Evolutionary conservation across 2,888 invertebrate species (phyloP).

Genomic region (Acrobasis consociella): DNA sequence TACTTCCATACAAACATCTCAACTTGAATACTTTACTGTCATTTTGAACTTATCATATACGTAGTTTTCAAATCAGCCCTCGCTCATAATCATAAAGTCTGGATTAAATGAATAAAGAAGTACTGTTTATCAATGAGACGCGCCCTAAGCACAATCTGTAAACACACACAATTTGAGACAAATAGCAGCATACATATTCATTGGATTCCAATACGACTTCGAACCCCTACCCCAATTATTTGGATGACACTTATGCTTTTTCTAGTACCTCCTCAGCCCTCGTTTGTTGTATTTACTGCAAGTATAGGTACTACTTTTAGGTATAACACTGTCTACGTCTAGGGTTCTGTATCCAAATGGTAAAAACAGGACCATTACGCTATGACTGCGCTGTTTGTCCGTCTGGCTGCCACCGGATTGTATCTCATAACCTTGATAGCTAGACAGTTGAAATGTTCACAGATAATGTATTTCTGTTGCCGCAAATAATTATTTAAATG

Average conservation of each 20-base stretch:
- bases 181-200: slow-evolving; percentile 22
- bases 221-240: slow-evolving; percentile 29
- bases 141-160: neutral
- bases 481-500: too few species aligned
- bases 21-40: too few species aligned
- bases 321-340: too few species aligned
- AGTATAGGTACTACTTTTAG: neutral
- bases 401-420: too few species aligned
- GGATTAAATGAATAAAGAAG: neutral
- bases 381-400: too few species aligned
- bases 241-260: slow-evolving; percentile 30
- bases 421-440: too few species aligned
- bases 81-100: neutral
- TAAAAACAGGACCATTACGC: too few species aligned
- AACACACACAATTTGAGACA: slow-evolving; percentile 16
- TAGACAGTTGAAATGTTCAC: too few species aligned
- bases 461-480: too few species aligned
- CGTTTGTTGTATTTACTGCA: slow-evolving; percentile 19
- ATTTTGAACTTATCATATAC: too few species aligned
- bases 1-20: too few species aligned
- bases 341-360: too few species aligned
- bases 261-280: slow-evolving; percentile 27
- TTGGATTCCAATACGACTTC: slow-evolving; percentile 11
- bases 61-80: neutral
- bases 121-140: neutral